Conservation (phyloP, 2,888 invertebrate genomes). For the Leucozona laternaria region DNA sequence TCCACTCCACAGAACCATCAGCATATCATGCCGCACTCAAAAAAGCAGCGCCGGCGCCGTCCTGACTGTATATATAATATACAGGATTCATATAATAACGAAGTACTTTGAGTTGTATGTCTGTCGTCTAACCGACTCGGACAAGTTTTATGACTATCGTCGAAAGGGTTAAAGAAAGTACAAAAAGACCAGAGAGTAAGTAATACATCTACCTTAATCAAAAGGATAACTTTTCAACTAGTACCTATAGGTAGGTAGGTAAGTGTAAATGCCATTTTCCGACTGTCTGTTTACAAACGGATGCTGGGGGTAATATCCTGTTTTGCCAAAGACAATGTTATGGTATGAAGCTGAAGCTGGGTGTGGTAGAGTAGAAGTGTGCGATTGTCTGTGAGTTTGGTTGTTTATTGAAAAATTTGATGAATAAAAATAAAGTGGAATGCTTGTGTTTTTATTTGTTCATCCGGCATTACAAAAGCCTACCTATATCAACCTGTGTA, state of each 20-base stretch:
- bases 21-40: slow-evolving; percentile 34
- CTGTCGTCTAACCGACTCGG: slow-evolving; percentile 25
- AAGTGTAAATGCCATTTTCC: slow-evolving; percentile 37
- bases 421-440: slow-evolving; percentile 63
- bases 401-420: slow-evolving; percentile 70
- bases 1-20: slow-evolving; percentile 33
- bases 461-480: background rate
- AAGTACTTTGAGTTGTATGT: slow-evolving; percentile 56
- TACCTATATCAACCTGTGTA: background rate
- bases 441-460: slow-evolving; percentile 33
- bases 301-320: slow-evolving; percentile 41
- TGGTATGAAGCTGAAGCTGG: slow-evolving; percentile 7
- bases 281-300: slow-evolving; percentile 19
- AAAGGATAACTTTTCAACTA: slow-evolving; percentile 35
- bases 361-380: background rate
- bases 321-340: slow-evolving; percentile 22
- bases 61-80: background rate
- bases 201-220: slow-evolving; percentile 22
- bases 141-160: slow-evolving; percentile 28
- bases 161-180: slow-evolving; percentile 14
- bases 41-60: slow-evolving; percentile 19
- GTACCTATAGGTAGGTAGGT: slow-evolving; percentile 27
- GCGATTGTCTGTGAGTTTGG: slow-evolving; percentile 34
- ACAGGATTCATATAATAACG: slow-evolving; percentile 8
- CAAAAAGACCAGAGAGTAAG: background rate